phyloP scores from a whole-genome alignment of 2,797 vertebrate species.

The Darevskia nairensis region DNA sequence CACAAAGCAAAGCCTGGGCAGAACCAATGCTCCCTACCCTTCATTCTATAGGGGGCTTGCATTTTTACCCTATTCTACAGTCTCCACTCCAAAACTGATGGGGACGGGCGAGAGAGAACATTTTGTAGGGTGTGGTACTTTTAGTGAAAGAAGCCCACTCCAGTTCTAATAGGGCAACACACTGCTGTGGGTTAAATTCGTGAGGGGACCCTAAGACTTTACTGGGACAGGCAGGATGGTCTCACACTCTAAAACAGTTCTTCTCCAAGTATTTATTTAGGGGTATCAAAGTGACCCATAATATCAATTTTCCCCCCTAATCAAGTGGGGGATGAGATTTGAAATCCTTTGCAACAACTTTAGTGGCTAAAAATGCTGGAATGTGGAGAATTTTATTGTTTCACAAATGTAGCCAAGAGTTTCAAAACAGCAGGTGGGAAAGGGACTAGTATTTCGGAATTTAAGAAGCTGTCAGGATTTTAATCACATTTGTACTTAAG shows the following conservation, averaged over 20 bases:
- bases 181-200: no score
- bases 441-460: background rate
- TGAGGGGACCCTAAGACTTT: no score
- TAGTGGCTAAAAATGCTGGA: background rate
- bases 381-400: background rate
- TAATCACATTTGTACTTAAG: constrained; percentile 34
- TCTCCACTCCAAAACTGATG: background rate
- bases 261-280: background rate
- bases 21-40: background rate
- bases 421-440: background rate
- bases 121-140: background rate
- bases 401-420: background rate
- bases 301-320: background rate
- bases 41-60: background rate
- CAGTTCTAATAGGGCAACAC: no score
- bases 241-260: no score
- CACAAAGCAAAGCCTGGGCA: background rate
- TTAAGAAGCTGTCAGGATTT: constrained; percentile 35
- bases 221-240: no score
- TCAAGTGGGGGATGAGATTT: no score
- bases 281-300: background rate
- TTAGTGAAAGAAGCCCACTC: no score
- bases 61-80: background rate
- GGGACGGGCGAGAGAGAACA: no score
- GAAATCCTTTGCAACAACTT: background rate